Percentiles rank a stretch among this genome's conserved stretches.
Evolutionary conservation across 2,888 invertebrate species (phyloP).

Genomic region (Drosophila infuscata): DNA sequence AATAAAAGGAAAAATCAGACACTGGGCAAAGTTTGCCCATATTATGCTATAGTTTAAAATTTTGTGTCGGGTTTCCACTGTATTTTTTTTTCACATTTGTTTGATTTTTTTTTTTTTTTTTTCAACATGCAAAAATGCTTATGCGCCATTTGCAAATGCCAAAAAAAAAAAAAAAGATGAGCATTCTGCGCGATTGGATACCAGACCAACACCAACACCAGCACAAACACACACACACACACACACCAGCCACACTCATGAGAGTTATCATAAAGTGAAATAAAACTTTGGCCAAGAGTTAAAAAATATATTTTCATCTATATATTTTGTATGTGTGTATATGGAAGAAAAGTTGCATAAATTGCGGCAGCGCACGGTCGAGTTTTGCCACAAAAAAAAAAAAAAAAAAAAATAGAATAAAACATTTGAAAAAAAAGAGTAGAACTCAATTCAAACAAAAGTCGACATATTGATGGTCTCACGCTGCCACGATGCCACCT

Average conservation of each 20-base stretch:
- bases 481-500: constrained; percentile 6
- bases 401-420: background rate
- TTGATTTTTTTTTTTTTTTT: constrained; percentile 14
- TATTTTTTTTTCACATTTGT: constrained; percentile 12
- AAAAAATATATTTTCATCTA: constrained; percentile 35
- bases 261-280: constrained; percentile 59
- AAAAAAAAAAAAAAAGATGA: constrained; percentile 56
- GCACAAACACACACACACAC: constrained; percentile 8
- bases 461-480: constrained; percentile 62
- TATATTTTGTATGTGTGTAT: background rate
- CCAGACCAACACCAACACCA: constrained; percentile 17
- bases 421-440: constrained; percentile 6
- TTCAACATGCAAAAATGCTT: constrained; percentile 68
- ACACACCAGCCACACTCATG: constrained; percentile 19
- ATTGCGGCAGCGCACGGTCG: constrained; percentile 47
- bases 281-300: constrained; percentile 66
- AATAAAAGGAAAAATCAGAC: constrained; percentile 4
- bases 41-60: constrained; percentile 62
- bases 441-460: constrained; percentile 51
- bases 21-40: constrained; percentile 56
- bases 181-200: constrained; percentile 73
- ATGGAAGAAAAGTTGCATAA: constrained; percentile 61
- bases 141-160: constrained; percentile 75
- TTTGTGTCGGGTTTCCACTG: constrained; percentile 29
- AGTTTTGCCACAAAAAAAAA: constrained; percentile 23